These are phyloP conservation scores for Drosophila gaucha DNA, from an alignment of 2,888 invertebrate genomes.

Conservation along the genomic window DNA sequence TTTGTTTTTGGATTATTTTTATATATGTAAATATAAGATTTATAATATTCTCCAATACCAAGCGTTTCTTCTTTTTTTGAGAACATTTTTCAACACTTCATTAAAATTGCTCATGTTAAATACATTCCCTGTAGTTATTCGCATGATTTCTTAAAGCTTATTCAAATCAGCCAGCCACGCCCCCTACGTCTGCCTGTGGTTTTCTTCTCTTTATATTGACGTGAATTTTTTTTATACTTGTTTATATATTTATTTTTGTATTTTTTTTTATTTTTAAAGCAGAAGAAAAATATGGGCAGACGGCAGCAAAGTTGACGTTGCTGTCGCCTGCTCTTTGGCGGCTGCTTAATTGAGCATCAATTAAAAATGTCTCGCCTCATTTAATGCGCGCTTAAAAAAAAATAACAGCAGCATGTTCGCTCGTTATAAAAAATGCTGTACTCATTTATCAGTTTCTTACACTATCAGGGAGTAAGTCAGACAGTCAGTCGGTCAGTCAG, in stretches of 20 bases:
- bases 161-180: conserved; percentile 3
- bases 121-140: neutral
- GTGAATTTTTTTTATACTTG: neutral
- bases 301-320: conserved; percentile 26
- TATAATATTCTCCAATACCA: no score
- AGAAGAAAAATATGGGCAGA: conserved; percentile 8
- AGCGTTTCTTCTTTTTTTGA: neutral
- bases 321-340: conserved; percentile 37
- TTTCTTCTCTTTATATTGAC: no score
- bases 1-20: no score
- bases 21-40: no score
- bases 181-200: neutral
- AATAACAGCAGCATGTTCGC: conserved; percentile 10
- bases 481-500: no score
- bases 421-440: conserved; percentile 27
- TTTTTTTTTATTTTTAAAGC: neutral
- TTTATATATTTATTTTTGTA: neutral
- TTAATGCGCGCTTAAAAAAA: conserved; percentile 55
- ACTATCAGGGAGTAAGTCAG: no score
- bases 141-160: neutral
- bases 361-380: conserved; percentile 77
- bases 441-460: conserved; percentile 26
- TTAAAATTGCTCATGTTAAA: neutral
- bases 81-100: neutral
- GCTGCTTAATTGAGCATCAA: conserved; percentile 75